Base-by-base conservation (phyloP, 2,888 invertebrate genomes). In the Lamellibrachia satsuma region DNA sequence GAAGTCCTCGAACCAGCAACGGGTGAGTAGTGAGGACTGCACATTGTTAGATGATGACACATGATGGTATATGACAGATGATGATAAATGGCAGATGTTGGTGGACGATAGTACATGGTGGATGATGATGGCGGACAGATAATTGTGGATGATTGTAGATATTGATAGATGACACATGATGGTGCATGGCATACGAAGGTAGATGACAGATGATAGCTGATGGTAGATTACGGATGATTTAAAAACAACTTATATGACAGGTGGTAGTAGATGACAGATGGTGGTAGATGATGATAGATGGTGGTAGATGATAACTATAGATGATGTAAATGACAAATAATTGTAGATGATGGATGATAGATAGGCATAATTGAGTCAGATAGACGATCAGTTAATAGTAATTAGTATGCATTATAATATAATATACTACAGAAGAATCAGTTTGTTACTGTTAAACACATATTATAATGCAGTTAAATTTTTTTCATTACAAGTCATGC, bases 1-100 rank as follows among this genome's bases (percentile, higher is more conserved):
- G 93, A 94, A 51, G 94, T 96, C 8, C 93, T 94, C 39, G 94
- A 95, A 91, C 96, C 96, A 92, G 96, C 96, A 27, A 96, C 96
- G 94, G 96, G 96, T 96, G 93, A 90, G 90, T 7, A 55, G 96
- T 96, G 93, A 90, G 90, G 39, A 55, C 75, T 75, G 22, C 15
- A 75, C n/a, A 22, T 11, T 15, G 15, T 75, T 60, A 60, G 60
- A 60, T 60, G 60, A 7, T 39, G 39, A 27, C 90, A 90, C 15
- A 90, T 52, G 6, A 91, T 91, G 91, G 51, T 52, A 27, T 6
- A 52, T 91, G 11, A 91, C 15, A 91, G 91, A 51, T 27, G 11
- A 52, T 52, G 39, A 91, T 52, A 52, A 51, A 60, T 93, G 27
- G 15, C 15, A 75, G 11, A 75, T 75, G 75, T 22, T 75, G 75